Percentiles rank a stretch among this genome's conserved stretches.
Evolutionary conservation across 2,113 vertebrate species (phyloP).

Genomic region (Sardina pilchardus): DNA sequence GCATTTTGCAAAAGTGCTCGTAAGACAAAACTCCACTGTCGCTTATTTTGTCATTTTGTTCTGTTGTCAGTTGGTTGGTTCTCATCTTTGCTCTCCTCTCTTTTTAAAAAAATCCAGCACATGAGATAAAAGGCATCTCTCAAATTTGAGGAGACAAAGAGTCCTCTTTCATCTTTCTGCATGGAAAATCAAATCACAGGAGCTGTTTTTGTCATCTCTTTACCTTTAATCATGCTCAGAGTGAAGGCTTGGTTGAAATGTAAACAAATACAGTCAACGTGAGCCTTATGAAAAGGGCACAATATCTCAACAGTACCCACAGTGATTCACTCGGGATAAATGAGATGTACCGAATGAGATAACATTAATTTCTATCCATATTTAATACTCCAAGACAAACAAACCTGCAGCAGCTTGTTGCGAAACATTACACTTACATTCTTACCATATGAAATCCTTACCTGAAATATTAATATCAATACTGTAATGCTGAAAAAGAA

Average conservation of each 20-base stretch:
- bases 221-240: slow-evolving; percentile 17
- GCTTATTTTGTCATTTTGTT: neutral
- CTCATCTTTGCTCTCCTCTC: slow-evolving; percentile 7
- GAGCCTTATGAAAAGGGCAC: slow-evolving; percentile 24
- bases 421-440: neutral
- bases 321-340: neutral
- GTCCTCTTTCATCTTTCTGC: slow-evolving; percentile 22
- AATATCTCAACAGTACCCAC: neutral
- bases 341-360: neutral
- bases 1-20: neutral
- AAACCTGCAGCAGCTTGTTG: neutral
- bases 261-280: neutral
- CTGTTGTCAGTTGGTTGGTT: neutral
- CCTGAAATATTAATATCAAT: too few relatives aligned
- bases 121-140: slow-evolving; percentile 36
- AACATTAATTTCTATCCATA: neutral
- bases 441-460: neutral
- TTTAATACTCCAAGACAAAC: neutral
- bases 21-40: neutral
- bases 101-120: slow-evolving; percentile 9
- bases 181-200: slow-evolving; percentile 41
- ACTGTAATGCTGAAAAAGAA: neutral
- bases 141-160: slow-evolving; percentile 22
- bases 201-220: slow-evolving; percentile 30
- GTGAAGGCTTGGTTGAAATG: slow-evolving; percentile 13